Evolutionary conservation across 2,797 vertebrate genomes (phyloP), one percentile per base, ranked within the genome.

Genomic region (Mastacembelus armatus): DNA sequence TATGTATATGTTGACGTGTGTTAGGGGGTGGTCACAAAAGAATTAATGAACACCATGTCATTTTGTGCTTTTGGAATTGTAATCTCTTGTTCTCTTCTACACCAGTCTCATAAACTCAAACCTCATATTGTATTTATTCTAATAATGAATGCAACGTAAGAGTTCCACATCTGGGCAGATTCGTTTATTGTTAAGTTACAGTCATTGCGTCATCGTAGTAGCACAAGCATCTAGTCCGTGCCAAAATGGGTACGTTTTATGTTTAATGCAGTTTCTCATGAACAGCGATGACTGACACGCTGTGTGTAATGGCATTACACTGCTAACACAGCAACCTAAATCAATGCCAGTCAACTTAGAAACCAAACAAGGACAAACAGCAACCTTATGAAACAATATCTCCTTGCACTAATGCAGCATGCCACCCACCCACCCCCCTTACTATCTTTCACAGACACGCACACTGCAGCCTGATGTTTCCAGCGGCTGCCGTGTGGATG

Each of bases 401-500:
- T 71, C 39, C 19, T n/a, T 67, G 56, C 44, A 80, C 66, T 78
- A 72, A 71, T 71, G 59, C 62, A 60, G 50, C 45, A 56, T 43
- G 56, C 68, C n/a, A n/a, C n/a, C n/a, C n/a, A n/a, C n/a, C n/a
- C n/a, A n/a, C n/a, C 55, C 47, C 52, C 33, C 50, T 21, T 43
- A 3, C 62, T 61, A 7, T 69, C 48, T 52, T 18, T 18, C 40
- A 40, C 55, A 18, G 51, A 40, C 68, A 57, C 39, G 57, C 39
- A 63, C 66, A 48, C 45, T 59, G 57, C 55, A 65, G 62, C 57
- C 47, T 39, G 69, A 76, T 75, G 79, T 82, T 85, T 85, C 67
- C 79, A 84, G 77, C 55, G 74, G 71, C 76, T 81, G 84, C 78
- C 19, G 74, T 81, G 79, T 80, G 81, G 82, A 85, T 78, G 62